Base-by-base conservation (phyloP, 2,888 invertebrate species). In the Vandiemenella viatica region DNA sequence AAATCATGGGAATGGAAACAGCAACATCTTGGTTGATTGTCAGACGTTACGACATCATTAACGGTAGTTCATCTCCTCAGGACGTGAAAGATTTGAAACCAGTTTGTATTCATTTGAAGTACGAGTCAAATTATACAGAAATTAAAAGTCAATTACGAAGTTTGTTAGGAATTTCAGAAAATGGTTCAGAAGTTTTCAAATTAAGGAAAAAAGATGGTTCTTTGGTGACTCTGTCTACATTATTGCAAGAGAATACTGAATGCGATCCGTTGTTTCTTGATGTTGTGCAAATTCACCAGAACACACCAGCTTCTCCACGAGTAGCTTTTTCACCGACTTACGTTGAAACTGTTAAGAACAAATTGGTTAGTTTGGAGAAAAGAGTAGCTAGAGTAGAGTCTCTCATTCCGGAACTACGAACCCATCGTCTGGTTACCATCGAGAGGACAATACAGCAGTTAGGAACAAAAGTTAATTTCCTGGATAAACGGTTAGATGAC, bases 401-500 rank as follows among this genome's bases (percentile, higher is more conserved):
- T 10, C 46, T 47, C 17, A 42, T 53, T n/a, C 53, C 53, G 7
- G 51, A 49, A 18, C 18, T 53, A 21, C 43, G 32, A 13, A 46
- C 51, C 17, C 48, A 49, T 6, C 43, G 49, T n/a, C 20, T 38
- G 38, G 50, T 49, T 5, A 49, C 23, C 4, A 37, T 53, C 5
- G 49, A 53, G 20, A 32, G 22, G 7, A 44, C 46, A 22, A 17
- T 47, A 15, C 43, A 50, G 16, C 49, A 53, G 20, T 22, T 53
- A 18, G 49, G 46, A 18, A 20, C 46, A 8, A 53, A 51, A 17
- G 53, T 53, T 10, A 22, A 53, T 20, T 53, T 53, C 43, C 49
- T 53, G 17, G 49, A 51, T 38, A 50, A 46, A 8, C 49, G 53
- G 5, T 19, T 53, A 2, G 53, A 53, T 44, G 53, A 53, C n/a